Percentiles rank a stretch among this genome's conserved stretches.
These are phyloP conservation scores for Gisinianus flammeolus DNA, from an alignment of 2,888 invertebrate genomes.

Conservation along the genomic window DNA sequence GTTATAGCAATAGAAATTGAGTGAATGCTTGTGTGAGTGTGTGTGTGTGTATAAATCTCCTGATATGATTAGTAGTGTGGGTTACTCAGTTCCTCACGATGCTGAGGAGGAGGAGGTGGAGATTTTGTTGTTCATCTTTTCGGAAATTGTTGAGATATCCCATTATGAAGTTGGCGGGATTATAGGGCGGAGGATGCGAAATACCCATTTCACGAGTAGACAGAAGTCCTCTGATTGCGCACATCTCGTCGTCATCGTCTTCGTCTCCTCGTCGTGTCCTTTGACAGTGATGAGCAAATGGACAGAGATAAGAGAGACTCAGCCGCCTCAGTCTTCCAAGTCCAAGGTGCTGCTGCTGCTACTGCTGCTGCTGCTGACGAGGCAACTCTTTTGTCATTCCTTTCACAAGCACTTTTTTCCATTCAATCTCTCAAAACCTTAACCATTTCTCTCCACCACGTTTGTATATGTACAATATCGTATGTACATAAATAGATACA, in stretches of 20 bases:
- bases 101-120: constrained; percentile 24
- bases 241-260: constrained; percentile 17
- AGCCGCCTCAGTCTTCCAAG: neutral
- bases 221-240: constrained; percentile 39
- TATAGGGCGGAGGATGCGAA: constrained; percentile 43
- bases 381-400: constrained; percentile 48
- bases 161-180: constrained; percentile 45
- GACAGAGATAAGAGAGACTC: constrained; percentile 40
- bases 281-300: constrained; percentile 48
- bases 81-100: too few species aligned
- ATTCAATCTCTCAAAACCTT: neutral
- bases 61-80: constrained; percentile 36
- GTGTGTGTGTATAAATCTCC: neutral
- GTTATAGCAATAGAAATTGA: too few species aligned
- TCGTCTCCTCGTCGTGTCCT: neutral
- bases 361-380: constrained; percentile 40
- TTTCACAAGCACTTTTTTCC: neutral
- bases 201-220: constrained; percentile 20
- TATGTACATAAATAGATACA: too few species aligned
- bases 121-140: constrained; percentile 19
- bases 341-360: neutral
- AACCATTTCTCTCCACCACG: neutral
- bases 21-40: too few species aligned
- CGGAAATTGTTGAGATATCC: constrained; percentile 38
- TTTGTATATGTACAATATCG: neutral